Evolutionary conservation across 2,113 vertebrate genomes (phyloP).

Genomic region (Antidorcas marsupialis): DNA sequence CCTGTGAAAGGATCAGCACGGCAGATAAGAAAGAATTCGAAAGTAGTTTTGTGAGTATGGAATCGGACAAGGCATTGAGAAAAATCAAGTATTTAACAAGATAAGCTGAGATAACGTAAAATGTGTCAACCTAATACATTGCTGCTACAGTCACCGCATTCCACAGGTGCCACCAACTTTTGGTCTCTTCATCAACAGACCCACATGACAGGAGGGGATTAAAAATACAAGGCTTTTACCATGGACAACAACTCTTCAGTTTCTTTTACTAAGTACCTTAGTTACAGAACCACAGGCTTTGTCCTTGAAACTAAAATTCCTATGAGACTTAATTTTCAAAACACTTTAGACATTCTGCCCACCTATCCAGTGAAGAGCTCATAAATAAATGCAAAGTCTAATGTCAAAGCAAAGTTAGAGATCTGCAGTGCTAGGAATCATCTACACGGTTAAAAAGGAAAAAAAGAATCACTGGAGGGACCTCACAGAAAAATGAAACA

Average conservation of each 20-base stretch:
- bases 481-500: background rate
- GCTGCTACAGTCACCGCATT: background rate
- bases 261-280: background rate
- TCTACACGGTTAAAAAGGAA: background rate
- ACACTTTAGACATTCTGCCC: background rate
- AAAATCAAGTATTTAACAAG: background rate
- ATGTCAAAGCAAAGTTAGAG: background rate
- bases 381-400: background rate
- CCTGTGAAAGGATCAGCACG: background rate
- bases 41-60: background rate
- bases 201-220: background rate
- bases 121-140: background rate
- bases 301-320: background rate
- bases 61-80: background rate
- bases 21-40: background rate
- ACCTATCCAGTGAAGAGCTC: background rate
- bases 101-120: background rate
- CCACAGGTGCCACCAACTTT: background rate
- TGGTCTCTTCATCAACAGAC: background rate
- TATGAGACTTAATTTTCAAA: conserved; percentile 2
- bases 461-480: background rate
- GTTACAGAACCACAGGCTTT: background rate
- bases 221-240: background rate
- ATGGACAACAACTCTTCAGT: background rate
- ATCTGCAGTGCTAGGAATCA: background rate